Conservation (phyloP, 2,888 invertebrate species). For the Megamerina dolium region DNA sequence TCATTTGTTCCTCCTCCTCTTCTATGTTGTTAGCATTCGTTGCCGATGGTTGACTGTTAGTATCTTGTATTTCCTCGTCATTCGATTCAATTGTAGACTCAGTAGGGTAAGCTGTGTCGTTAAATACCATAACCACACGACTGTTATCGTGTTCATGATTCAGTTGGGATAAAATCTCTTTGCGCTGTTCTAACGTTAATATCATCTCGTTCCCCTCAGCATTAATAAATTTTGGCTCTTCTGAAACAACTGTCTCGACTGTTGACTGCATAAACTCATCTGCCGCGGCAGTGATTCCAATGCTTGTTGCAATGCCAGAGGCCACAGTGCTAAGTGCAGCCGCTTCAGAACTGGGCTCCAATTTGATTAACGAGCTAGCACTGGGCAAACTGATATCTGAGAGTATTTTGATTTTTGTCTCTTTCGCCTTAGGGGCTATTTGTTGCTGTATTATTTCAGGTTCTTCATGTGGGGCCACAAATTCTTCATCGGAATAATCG, state of each 20-base stretch:
- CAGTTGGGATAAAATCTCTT: constrained; percentile 47
- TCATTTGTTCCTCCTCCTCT: constrained; percentile 11
- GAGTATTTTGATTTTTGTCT: constrained; percentile 53
- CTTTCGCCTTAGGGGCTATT: constrained; percentile 18
- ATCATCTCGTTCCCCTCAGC: constrained; percentile 50
- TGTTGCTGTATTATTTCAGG: constrained; percentile 6
- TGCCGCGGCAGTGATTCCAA: constrained; percentile 50
- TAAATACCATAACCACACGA: constrained; percentile 48
- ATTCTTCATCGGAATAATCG: constrained; percentile 53
- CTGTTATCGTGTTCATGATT: constrained; percentile 44
- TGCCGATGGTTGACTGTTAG: constrained; percentile 15
- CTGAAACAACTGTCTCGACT: constrained; percentile 5
- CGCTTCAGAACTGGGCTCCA: constrained; percentile 51
- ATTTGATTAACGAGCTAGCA: constrained; percentile 27
- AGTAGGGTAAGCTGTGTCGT: constrained; percentile 30
- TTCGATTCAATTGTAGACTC: neutral
- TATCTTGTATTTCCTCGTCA: constrained; percentile 4
- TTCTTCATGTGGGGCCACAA: constrained; percentile 24
- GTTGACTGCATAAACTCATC: constrained; percentile 43
- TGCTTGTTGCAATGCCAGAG: constrained; percentile 55
- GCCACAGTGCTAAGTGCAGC: constrained; percentile 55
- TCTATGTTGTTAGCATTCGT: constrained; percentile 14
- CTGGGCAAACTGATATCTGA: constrained; percentile 47
- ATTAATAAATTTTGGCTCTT: constrained; percentile 50
- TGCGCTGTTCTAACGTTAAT: constrained; percentile 46